phyloP scores from a whole-genome alignment of 2,888 invertebrate genomes.

The Uropetala carovei region DNA sequence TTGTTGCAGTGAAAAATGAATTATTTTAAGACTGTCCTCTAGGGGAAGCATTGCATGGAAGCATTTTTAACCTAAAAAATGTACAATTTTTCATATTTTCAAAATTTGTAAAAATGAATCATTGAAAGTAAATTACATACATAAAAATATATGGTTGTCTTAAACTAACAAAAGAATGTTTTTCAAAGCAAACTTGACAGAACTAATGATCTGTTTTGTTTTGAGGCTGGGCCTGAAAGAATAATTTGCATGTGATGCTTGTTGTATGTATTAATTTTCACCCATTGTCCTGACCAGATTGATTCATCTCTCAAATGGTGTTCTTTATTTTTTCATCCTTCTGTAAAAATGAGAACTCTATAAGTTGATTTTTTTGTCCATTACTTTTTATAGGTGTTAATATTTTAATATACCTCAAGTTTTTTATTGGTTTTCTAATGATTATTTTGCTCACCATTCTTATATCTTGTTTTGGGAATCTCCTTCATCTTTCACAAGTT shows the following conservation, averaged over 20 bases:
- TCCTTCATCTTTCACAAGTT: constrained; percentile 30
- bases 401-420: background rate
- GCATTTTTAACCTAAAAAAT: constrained; percentile 3
- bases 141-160: background rate
- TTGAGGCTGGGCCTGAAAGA: constrained; percentile 58
- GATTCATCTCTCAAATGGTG: constrained; percentile 23
- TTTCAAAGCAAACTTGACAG: constrained; percentile 24
- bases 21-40: constrained; percentile 41
- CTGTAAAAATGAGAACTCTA: background rate
- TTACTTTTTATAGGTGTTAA: background rate
- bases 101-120: background rate
- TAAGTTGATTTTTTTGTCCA: background rate
- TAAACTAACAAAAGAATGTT: constrained; percentile 40
- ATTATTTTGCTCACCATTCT: constrained; percentile 1
- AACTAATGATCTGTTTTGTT: constrained; percentile 54
- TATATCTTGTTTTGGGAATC: background rate
- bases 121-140: background rate
- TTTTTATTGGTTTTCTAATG: background rate
- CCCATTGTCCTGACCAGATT: constrained; percentile 16
- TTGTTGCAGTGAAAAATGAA: background rate
- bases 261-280: constrained; percentile 52
- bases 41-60: constrained; percentile 59
- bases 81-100: background rate
- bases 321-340: constrained; percentile 18
- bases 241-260: constrained; percentile 55